Evolutionary conservation across 2,888 invertebrate species (phyloP).

Genomic region (Caenorhabditis afra): DNA sequence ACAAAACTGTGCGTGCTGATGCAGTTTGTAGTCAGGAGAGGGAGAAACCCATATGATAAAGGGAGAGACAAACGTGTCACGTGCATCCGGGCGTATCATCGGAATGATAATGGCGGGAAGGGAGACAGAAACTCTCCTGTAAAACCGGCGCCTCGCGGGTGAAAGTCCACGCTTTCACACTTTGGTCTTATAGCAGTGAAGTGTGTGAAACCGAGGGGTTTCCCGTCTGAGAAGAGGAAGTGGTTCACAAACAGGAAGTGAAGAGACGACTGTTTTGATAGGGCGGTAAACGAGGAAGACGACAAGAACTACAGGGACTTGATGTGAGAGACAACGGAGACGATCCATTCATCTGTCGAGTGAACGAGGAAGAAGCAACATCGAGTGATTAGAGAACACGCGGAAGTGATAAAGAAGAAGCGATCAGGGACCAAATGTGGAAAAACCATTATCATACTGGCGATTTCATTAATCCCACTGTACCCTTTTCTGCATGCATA

Average conservation of each 20-base stretch:
- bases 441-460: too few species aligned
- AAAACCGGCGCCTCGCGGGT: constrained; percentile 14
- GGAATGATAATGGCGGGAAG: constrained; percentile 21
- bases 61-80: constrained; percentile 11
- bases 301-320: neutral
- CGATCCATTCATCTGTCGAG: neutral
- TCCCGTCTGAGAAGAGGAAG: constrained; percentile 28
- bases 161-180: constrained; percentile 38
- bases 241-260: constrained; percentile 34
- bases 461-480: neutral
- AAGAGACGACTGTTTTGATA: constrained; percentile 22
- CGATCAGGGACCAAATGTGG: neutral
- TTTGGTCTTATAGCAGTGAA: constrained; percentile 3
- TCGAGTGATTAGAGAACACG: constrained; percentile 9
- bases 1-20: constrained; percentile 13
- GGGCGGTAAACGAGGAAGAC: constrained; percentile 1
- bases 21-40: constrained; percentile 25
- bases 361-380: constrained; percentile 4
- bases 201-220: constrained; percentile 20
- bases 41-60: constrained; percentile 27
- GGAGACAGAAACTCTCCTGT: neutral
- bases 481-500: too few species aligned
- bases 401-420: constrained; percentile 7
- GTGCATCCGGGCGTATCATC: constrained; percentile 19
- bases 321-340: neutral